Base-by-base conservation (phyloP, 2,113 vertebrate species). In the Paracanthobrama guichenoti region DNA sequence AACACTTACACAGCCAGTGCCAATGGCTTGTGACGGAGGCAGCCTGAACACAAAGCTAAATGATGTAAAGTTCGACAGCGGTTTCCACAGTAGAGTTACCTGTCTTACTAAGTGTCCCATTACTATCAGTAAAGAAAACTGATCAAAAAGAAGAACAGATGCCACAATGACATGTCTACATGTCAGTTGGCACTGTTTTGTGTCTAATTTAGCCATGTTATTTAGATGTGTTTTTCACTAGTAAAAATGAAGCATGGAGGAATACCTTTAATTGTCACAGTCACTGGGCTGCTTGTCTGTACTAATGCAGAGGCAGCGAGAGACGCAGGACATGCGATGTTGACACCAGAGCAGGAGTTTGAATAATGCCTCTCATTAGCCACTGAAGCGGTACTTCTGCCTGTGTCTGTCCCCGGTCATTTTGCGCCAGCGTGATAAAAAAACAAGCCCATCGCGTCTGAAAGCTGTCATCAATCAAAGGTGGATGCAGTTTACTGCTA, bases 311-410 rank as follows among this genome's bases (percentile, higher is more conserved):
- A n/a, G 26, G 59, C 31, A 28, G 42, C 2, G 87, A 84, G 24
- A 87, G 22, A 86, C 86, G 89, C 81, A 72, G 86, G 80, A 87
- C 55, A 44, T 81, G 71, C 82, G 72, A 72, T 86, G 59, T 89
- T 91, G 92, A 94, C 93, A 93, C 93, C 89, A 91, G 90, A 91
- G 91, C 86, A 87, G 79, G 85, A 86, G 89, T 93, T 93, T 94
- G 93, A 94, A 94, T 92, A 93, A 94, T 93, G 92, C 90, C 89
- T 91, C 92, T 94, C 91, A 93, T 93, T 93, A 94, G 92, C 81
- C 82, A 88, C 86, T 90, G 88, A 91, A 88, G 91, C 89, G 89
- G 84, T 90, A 91, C 91, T 88, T 91, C 91, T 89, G 90, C 89
- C 87, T 89, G 87, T 84, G 90, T 87, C 90, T 92, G 90, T 93